phyloP scores from a whole-genome alignment of 2,888 invertebrate species.

The Amphipoea lucens region DNA sequence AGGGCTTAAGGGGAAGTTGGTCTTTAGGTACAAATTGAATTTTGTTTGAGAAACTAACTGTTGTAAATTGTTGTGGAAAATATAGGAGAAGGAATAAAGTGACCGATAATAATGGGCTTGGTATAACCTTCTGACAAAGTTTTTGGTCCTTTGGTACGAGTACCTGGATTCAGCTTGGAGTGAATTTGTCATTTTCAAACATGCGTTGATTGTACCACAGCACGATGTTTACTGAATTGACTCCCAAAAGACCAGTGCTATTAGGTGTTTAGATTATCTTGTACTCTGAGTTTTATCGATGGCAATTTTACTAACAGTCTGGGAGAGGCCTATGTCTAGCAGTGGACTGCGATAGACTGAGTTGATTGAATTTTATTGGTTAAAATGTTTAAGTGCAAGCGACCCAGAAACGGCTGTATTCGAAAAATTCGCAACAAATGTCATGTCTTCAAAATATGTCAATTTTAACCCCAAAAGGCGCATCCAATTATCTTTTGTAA shows the following conservation, averaged over 20 bases:
- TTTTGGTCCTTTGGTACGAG: too few species aligned
- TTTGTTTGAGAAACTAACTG: background rate
- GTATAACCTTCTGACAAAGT: background rate
- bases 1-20: conserved; percentile 59
- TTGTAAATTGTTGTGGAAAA: background rate
- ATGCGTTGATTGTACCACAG: background rate
- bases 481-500: conserved; percentile 44
- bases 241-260: background rate
- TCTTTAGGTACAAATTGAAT: background rate
- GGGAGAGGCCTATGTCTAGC: too few species aligned
- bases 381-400: background rate
- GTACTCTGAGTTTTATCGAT: background rate
- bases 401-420: too few species aligned
- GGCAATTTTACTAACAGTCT: too few species aligned
- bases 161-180: background rate
- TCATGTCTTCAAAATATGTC: background rate
- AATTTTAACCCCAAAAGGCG: background rate
- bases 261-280: background rate
- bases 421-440: background rate
- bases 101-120: background rate
- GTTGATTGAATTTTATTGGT: too few species aligned
- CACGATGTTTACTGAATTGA: background rate
- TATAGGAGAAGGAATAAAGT: background rate
- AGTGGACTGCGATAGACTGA: too few species aligned
- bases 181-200: background rate